Percentiles rank a stretch among this genome's conserved stretches.
Evolutionary conservation across 1,140 invertebrate species (phyloP).

Genomic region (Bursaphelenchus mucronatus): DNA sequence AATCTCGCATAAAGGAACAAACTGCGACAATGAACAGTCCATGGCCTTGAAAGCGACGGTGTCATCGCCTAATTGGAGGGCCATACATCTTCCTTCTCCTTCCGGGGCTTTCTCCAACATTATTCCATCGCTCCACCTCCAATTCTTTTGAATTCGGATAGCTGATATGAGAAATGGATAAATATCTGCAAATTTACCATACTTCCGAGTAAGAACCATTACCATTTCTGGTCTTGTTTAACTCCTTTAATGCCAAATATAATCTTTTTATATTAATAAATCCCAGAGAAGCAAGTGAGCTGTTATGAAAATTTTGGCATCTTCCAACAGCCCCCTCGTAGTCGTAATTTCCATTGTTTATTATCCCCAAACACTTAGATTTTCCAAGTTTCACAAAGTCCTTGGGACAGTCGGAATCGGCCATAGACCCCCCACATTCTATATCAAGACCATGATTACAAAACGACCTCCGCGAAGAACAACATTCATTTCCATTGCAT

Average conservation of each 20-base stretch:
- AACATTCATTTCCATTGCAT: no score
- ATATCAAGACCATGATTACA: no score
- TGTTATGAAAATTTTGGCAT: neutral
- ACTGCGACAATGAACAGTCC: slow-evolving; percentile 19
- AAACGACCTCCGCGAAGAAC: no score
- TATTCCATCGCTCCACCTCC: slow-evolving; percentile 4
- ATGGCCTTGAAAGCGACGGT: slow-evolving; percentile 13
- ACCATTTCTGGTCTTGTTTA: neutral
- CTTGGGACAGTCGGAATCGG: neutral
- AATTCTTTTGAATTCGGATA: neutral
- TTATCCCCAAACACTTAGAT: neutral
- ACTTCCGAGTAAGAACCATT: neutral
- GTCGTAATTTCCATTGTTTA: neutral
- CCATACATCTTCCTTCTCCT: slow-evolving; percentile 5
- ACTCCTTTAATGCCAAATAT: neutral
- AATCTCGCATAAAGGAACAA: slow-evolving; percentile 27
- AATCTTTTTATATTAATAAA: slow-evolving; percentile 10
- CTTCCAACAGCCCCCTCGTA: neutral
- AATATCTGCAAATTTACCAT: neutral
- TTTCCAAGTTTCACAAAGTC: neutral
- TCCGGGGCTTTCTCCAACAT: slow-evolving; percentile 1
- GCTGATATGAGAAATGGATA: slow-evolving; percentile 9
- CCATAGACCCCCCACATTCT: no score
- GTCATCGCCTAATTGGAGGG: neutral
- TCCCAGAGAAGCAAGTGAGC: neutral